These are phyloP conservation scores for Phocides pigmalion DNA, from an alignment of 1,140 invertebrate genomes.

Conservation along the genomic window DNA sequence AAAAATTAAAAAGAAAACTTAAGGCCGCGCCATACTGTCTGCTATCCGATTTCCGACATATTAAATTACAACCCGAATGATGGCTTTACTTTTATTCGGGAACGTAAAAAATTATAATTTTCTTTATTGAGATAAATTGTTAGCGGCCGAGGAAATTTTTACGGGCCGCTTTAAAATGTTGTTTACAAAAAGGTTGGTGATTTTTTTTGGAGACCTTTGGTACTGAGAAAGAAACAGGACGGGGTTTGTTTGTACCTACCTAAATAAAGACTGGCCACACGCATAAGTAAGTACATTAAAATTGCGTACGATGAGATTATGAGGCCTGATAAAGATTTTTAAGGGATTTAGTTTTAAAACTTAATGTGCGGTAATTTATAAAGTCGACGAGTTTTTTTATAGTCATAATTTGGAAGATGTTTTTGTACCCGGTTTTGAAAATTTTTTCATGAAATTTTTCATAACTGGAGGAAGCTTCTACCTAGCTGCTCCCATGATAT, in stretches of 20 bases:
- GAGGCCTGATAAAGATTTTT: background rate
- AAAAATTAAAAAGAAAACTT: conserved; percentile 78
- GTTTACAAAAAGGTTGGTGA: conserved; percentile 30
- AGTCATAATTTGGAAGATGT: too few species aligned
- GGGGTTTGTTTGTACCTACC: conserved; percentile 1
- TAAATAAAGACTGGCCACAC: conserved; percentile 14
- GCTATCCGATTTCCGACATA: conserved; percentile 80
- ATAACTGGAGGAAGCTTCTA: too few species aligned
- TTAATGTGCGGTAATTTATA: background rate
- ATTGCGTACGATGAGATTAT: background rate
- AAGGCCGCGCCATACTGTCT: conserved; percentile 81
- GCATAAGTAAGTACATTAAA: conserved; percentile 1
- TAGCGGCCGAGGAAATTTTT: conserved; percentile 52
- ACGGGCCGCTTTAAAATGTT: conserved; percentile 36
- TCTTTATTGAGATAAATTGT: conserved; percentile 75
- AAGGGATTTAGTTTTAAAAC: background rate
- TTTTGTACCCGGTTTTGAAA: too few species aligned
- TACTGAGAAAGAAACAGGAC: conserved; percentile 8
- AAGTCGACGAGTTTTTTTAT: background rate
- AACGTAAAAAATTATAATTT: conserved; percentile 77
- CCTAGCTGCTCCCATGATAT: too few species aligned
- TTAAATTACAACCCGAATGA: conserved; percentile 69
- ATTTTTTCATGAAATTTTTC: too few species aligned
- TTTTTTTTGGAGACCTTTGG: conserved; percentile 23
- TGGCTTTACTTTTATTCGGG: conserved; percentile 71